Evolutionary conservation across 2,888 invertebrate genomes (phyloP).

Genomic region (Callosobruchus maculatus): DNA sequence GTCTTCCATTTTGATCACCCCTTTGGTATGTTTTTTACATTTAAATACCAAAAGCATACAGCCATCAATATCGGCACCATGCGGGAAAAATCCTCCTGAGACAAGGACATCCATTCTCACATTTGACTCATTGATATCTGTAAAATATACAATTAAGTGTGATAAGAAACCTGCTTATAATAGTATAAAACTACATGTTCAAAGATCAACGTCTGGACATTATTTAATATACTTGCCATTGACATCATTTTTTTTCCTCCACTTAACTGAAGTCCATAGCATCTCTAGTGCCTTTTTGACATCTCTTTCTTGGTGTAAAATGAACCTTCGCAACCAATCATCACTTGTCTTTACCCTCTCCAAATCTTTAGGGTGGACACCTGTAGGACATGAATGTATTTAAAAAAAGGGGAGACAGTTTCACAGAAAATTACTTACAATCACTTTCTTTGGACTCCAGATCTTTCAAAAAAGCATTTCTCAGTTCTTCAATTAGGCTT

Average conservation of each 20-base stretch:
- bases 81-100: conserved; percentile 74
- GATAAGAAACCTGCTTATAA: background rate
- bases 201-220: background rate
- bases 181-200: background rate
- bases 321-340: conserved; percentile 68
- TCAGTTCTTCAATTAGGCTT: conserved; percentile 38
- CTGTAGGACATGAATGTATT: conserved; percentile 23
- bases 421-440: conserved; percentile 26
- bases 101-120: conserved; percentile 70
- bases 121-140: conserved; percentile 67
- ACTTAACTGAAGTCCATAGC: conserved; percentile 76
- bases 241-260: conserved; percentile 75
- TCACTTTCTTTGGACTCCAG: conserved; percentile 33
- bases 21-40: conserved; percentile 77
- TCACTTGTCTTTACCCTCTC: conserved; percentile 64
- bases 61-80: conserved; percentile 78
- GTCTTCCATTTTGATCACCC: conserved; percentile 69
- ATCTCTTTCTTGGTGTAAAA: conserved; percentile 70
- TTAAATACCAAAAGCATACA: conserved; percentile 73
- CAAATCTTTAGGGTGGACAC: conserved; percentile 66
- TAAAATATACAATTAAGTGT: background rate
- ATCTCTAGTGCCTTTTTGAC: conserved; percentile 66
- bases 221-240: conserved; percentile 56
- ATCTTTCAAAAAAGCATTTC: conserved; percentile 40
- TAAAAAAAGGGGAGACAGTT: conserved; percentile 6